Base-by-base conservation (phyloP, 2,113 vertebrate genomes). In the Centropus unirufus region DNA sequence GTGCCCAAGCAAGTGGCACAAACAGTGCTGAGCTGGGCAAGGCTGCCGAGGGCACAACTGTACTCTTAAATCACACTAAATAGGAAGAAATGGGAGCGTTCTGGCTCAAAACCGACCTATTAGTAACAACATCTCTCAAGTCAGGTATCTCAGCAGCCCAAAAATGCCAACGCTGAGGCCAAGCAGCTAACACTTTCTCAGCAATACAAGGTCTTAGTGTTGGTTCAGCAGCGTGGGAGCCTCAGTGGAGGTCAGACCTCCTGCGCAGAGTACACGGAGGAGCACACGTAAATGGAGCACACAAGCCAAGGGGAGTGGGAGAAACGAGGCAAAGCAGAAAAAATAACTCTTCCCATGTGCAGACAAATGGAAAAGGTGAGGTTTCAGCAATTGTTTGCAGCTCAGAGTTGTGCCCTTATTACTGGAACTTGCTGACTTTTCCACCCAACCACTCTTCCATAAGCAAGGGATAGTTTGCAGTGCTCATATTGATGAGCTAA, bases 211-310 rank as follows among this genome's bases (percentile, higher is more conserved):
- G 20, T 55, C n/a, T 27, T 27, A 16, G 14, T 5, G 9, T n/a
- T 11, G 24, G 21, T 55, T 82, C 32, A 63, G 3, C 11, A 42
- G 27, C 0, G 4, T 9, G 24, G 49, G 46, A 74, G 12, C 61
- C 55, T 42, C 1, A 1, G 6, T 1, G 34, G 72, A 47, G 63
- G 39, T 24, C 2, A 24, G 46, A 46, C 7, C 12, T 64, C 17
- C 9, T 34, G 27, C 51, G 49, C 40, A 46, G 47, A 34, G 24
- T n/a, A 40, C 5, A 2, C 15, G 1, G 2, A 14, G 19, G 8
- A 69, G 7, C n/a, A 67, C 46, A 6, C 0, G 5, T 42, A 82
- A 79, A 63, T 27, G 1, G 3, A 12, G 13, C 0, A 2, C 39
- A 51, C 3, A 27, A 64, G 70, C 20, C 29, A 64, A 63, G 11